Evolutionary conservation across 2,888 invertebrate genomes (phyloP), one percentile per base, ranked within the genome.

Genomic region (Atethmia centrago): DNA sequence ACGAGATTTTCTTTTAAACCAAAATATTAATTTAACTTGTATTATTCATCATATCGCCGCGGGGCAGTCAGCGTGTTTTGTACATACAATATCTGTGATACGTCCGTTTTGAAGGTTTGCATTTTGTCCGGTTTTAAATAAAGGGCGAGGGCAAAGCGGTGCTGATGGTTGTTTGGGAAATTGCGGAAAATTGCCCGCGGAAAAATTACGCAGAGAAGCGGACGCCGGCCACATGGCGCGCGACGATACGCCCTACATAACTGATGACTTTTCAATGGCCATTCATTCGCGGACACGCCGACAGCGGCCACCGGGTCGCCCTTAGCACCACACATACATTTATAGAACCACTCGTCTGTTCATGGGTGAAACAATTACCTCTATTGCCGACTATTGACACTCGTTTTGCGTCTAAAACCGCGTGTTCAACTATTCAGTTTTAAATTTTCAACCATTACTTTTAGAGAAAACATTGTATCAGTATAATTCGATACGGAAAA

Each of bases 251-350:
- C 92, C 94, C 94, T 94, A 94, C 95, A 95, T 95, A 95, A 95
- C 95, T 96, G 95, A 96, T 96, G 95, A 95, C 94, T 95, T 96
- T 95, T 93, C 95, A 93, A 96, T 96, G 95, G 95, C 93, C 92
- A 95, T 95, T 94, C 94, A 94, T 95, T 93, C 93, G 92, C 91
- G 92, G 92, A 90, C 92, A 89, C 88, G 88, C 89, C 86, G 87
- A 88, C 88, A 84, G 87, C 88, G 85, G 85, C 83, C 88, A 79
- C 77, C 84, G 80, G 85, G 82, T 84, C 85, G 84, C 88, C 85
- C 89, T 89, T 89, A 88, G 83, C 85, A 84, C 82, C 88, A 85
- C 88, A 86, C 88, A 89, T 91, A 90, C 88, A 91, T 92, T 92
- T 90, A 91, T 90, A 87, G 84, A 85, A 91, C 87, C 87, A 88